Evolutionary conservation across 2,113 vertebrate species (phyloP).

Genomic region (Cephalopholis sonnerati): DNA sequence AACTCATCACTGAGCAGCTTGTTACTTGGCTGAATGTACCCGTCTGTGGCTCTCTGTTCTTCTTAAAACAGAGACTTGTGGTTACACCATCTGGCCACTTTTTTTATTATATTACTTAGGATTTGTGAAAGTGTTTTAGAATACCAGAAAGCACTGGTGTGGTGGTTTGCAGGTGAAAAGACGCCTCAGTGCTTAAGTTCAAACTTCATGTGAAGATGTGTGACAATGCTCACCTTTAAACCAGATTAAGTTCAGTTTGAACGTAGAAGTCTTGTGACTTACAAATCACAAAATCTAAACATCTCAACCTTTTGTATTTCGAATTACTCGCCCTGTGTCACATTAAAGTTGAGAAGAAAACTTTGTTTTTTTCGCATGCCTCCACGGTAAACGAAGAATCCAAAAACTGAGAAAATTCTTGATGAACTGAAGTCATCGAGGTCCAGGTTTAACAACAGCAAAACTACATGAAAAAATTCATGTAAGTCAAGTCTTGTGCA

Average conservation of each 20-base stretch:
- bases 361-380: too few species aligned
- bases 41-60: slow-evolving; percentile 13
- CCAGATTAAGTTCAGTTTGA: not conserved
- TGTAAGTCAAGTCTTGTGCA: too few species aligned
- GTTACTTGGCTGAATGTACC: slow-evolving; percentile 32
- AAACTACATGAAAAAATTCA: too few species aligned
- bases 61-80: slow-evolving; percentile 18
- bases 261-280: not conserved
- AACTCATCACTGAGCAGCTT: slow-evolving; percentile 35
- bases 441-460: too few species aligned
- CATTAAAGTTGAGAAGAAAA: too few species aligned
- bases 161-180: not conserved
- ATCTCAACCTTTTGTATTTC: not conserved
- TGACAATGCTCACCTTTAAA: not conserved
- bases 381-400: too few species aligned
- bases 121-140: not conserved
- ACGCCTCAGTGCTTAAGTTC: too few species aligned
- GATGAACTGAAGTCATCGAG: too few species aligned
- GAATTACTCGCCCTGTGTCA: too few species aligned
- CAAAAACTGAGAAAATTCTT: too few species aligned
- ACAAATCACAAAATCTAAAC: not conserved
- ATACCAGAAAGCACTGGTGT: not conserved
- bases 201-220: not conserved
- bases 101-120: not conserved
- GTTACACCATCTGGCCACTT: slow-evolving; percentile 31